Evolutionary conservation across 2,113 vertebrate species (phyloP).

Genomic region (Calidris pugnax): DNA sequence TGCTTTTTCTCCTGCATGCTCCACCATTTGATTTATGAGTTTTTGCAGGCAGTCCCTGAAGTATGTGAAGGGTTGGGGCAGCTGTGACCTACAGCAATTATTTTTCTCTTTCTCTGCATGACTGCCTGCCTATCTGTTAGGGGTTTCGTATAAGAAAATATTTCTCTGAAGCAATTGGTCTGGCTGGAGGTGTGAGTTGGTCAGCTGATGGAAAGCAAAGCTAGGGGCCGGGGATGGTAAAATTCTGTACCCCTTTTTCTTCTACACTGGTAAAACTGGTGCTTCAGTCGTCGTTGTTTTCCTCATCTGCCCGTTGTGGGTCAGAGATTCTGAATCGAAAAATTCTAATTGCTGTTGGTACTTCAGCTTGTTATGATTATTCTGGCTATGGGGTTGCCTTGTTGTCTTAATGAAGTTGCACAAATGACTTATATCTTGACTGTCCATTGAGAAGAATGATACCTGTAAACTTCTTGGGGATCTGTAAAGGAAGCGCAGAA

Average conservation of each 20-base stretch:
- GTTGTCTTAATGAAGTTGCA: neutral
- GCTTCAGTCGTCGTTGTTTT: neutral
- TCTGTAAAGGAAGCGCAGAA: neutral
- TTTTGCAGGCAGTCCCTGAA: neutral
- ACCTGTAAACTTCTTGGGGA: neutral
- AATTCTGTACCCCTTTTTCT: neutral
- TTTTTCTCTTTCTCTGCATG: neutral
- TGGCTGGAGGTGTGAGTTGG: neutral
- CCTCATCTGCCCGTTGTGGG: neutral
- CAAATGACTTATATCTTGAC: neutral
- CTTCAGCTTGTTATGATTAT: neutral
- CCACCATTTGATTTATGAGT: neutral
- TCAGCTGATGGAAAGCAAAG: neutral
- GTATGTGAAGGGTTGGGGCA: neutral
- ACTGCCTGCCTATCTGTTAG: neutral
- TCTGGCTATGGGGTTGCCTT: neutral
- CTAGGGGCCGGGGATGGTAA: neutral
- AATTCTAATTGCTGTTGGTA: neutral
- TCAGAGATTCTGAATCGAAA: neutral
- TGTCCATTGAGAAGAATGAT: neutral
- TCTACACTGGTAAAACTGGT: neutral
- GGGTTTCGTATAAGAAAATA: neutral
- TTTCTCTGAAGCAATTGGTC: neutral
- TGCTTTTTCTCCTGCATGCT: neutral
- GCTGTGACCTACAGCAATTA: neutral